These are phyloP conservation scores for Nemapogon koenigi DNA, from an alignment of 2,888 invertebrate genomes.

Conservation along the genomic window DNA sequence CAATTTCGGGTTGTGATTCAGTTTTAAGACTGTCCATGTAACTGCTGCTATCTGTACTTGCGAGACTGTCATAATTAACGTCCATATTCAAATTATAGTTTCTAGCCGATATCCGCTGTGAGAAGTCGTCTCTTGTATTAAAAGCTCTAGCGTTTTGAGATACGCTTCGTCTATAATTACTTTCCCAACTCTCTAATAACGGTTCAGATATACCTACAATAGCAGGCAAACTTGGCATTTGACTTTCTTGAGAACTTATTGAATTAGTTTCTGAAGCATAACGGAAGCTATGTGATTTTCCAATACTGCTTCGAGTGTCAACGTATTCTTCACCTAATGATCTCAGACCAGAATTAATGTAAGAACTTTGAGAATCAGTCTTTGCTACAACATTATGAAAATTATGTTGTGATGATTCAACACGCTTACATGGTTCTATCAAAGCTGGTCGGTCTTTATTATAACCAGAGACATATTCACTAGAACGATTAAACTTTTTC, in stretches of 20 bases:
- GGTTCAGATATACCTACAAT: constrained; percentile 60
- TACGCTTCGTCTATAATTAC: constrained; percentile 52
- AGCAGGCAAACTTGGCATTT: constrained; percentile 58
- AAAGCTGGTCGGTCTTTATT: constrained; percentile 28
- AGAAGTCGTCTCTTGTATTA: constrained; percentile 42
- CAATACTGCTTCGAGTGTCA: constrained; percentile 64
- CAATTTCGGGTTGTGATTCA: constrained; percentile 35
- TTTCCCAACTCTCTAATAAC: constrained; percentile 57
- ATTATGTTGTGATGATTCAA: constrained; percentile 4
- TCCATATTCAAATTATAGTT: constrained; percentile 45
- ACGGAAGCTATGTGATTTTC: constrained; percentile 77
- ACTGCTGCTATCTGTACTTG: constrained; percentile 50
- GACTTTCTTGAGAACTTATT: constrained; percentile 53
- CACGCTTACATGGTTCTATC: constrained; percentile 5
- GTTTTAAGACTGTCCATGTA: constrained; percentile 54
- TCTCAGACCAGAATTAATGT: constrained; percentile 36
- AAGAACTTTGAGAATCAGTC: constrained; percentile 35
- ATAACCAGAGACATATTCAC: constrained; percentile 41
- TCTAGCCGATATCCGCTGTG: constrained; percentile 45
- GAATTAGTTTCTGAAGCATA: constrained; percentile 60
- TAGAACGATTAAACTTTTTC: constrained; percentile 37
- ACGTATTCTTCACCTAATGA: constrained; percentile 52
- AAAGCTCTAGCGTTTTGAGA: constrained; percentile 13
- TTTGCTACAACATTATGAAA: constrained; percentile 26
- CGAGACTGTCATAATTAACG: constrained; percentile 49